phyloP scores from a whole-genome alignment of 2,113 vertebrate genomes.

The Siniperca knerii region DNA sequence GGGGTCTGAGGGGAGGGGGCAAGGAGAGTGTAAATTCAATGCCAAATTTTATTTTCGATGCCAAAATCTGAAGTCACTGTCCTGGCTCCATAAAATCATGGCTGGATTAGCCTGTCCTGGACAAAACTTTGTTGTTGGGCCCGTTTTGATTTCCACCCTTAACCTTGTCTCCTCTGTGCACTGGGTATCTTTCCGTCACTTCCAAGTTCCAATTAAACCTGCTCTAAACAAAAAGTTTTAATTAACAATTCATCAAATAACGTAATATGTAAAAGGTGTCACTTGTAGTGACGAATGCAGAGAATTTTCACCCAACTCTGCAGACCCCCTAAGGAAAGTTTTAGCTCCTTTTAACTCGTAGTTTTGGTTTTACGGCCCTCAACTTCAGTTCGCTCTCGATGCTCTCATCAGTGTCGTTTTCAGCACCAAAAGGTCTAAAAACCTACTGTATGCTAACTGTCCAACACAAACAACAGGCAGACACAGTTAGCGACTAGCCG shows the following conservation, averaged over 20 bases:
- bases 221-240: background rate
- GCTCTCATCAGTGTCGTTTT: background rate
- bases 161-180: background rate
- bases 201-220: background rate
- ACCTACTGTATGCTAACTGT: no score
- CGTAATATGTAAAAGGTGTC: background rate
- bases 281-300: background rate
- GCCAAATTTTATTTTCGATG: no score
- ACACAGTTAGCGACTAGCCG: no score
- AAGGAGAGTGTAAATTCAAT: no score
- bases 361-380: no score
- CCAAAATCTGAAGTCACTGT: no score
- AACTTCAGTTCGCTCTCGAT: no score
- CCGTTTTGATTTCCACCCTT: background rate
- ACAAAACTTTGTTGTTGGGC: no score
- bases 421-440: no score
- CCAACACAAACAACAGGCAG: no score
- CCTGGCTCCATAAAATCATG: background rate
- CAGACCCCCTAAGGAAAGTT: background rate
- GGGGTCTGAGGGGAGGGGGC: no score
- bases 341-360: background rate
- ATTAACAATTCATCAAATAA: background rate
- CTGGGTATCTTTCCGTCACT: background rate
- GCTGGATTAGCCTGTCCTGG: background rate
- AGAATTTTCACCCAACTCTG: background rate